Conservation (phyloP, 2,113 vertebrate genomes). For the Sinocyclocheilus anophthalmus region DNA sequence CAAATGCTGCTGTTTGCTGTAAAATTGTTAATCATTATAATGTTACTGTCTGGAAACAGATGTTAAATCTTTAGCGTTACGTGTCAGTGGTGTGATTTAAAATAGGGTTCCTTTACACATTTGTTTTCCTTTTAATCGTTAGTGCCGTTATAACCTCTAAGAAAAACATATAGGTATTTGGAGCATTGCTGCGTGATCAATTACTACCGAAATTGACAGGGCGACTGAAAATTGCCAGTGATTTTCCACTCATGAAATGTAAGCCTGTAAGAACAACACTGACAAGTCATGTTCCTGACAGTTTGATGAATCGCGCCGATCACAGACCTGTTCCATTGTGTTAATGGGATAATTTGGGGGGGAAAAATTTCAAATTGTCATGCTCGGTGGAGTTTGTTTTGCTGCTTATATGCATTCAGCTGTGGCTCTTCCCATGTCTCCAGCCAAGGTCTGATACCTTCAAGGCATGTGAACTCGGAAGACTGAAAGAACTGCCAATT, state of each 20-base stretch:
- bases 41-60: conserved; percentile 2
- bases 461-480: conserved; percentile 36
- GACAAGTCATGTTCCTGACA: conserved; percentile 43
- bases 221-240: conserved; percentile 44
- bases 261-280: conserved; percentile 39
- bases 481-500: conserved; percentile 41
- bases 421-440: conserved; percentile 8
- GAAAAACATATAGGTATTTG: conserved; percentile 31
- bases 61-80: background rate
- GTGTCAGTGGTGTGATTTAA: background rate
- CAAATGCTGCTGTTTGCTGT: background rate
- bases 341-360: conserved; percentile 43
- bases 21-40: background rate
- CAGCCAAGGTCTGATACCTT: conserved; percentile 38
- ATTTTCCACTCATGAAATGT: conserved; percentile 48
- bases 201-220: conserved; percentile 49
- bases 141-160: conserved; percentile 19
- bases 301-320: conserved; percentile 54
- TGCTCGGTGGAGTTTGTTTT: conserved; percentile 33
- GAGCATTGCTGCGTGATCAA: conserved; percentile 34
- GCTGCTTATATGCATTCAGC: conserved; percentile 22
- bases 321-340: conserved; percentile 27
- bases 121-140: conserved; percentile 21
- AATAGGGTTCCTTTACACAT: background rate
- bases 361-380: conserved; percentile 4